Evolutionary conservation across 1,140 invertebrate species (phyloP), one percentile per base, ranked within the genome.

Genomic region (Drosophila pruinosa): DNA sequence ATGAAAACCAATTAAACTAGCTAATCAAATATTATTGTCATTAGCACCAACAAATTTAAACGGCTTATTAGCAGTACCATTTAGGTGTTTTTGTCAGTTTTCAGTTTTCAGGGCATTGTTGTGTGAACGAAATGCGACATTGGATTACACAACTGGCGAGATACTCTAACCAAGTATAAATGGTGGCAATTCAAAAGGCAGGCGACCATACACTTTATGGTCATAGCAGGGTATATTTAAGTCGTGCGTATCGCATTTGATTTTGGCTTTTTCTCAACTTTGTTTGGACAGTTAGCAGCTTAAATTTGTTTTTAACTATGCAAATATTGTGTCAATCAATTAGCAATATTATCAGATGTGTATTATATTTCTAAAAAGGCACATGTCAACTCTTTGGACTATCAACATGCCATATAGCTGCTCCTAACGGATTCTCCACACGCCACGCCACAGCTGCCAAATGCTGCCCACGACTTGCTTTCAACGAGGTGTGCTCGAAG

Each of bases 11-110:
- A 85, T 86, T 76, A 77, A 86, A 86, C 62, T 61, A 77, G 81
- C 81, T 86, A 81, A 86, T 74, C 77, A 86, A 81, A 77, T 86
- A 79, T 76, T 86, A 86, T 88, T 85, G 81, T 74, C 62, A 86
- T 85, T 85, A 85, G 81, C 81, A 80, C 77, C 45, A 36, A 53
- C 26, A 45, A 65, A 68, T 80, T 86, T 86, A 86, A 86, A 81
- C 77, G 77, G 81, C 81, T 74, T 81, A 86, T 86, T 86, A 86
- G 81, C 81, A 81, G 57, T 65, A 76, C 64, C 80, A 85, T 83
- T 80, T 80, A 73, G 80, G 68, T 85, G 59, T 76, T 76, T 75
- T 69, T 57, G 58, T 76, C 72, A 62, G 57, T 52, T 61, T 38
- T 45, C 5, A 8, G 6, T 36, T 61, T 45, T 59, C 5, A 4